phyloP scores from a whole-genome alignment of 2,888 invertebrate genomes.

The Drosophila putrida region DNA sequence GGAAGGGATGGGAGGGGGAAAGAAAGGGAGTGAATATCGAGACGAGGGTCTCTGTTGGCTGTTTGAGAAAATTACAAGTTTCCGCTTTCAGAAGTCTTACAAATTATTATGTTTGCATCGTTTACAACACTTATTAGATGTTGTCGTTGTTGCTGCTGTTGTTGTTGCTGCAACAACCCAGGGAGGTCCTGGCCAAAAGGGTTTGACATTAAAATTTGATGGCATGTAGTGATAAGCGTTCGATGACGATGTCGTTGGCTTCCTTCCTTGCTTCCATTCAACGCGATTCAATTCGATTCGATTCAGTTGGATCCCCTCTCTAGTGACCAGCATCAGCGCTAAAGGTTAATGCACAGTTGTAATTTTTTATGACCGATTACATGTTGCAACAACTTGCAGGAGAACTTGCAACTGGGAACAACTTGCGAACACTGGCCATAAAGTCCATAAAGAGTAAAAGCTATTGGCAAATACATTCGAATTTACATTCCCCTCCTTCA shows the following conservation, averaged over 20 bases:
- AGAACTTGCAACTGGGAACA: conserved; percentile 6
- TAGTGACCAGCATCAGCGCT: conserved; percentile 53
- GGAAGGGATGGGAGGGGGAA: background rate
- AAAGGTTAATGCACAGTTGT: conserved; percentile 80
- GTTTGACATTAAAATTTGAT: conserved; percentile 81
- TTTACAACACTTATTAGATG: conserved; percentile 79
- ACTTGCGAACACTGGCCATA: conserved; percentile 57
- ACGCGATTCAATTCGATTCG: conserved; percentile 40
- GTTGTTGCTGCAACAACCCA: conserved; percentile 16
- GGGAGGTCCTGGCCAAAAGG: conserved; percentile 61
- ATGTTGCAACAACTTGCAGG: conserved; percentile 59
- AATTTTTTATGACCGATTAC: conserved; percentile 80
- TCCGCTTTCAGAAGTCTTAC: conserved; percentile 82
- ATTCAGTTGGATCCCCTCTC: conserved; percentile 33
- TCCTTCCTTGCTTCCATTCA: conserved; percentile 55
- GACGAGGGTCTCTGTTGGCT: conserved; percentile 49
- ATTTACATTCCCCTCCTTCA: conserved; percentile 67
- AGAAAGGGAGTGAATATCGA: background rate
- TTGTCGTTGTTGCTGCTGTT: conserved; percentile 29
- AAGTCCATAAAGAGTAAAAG: conserved; percentile 78
- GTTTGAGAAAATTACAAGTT: conserved; percentile 80
- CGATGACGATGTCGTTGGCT: conserved; percentile 58
- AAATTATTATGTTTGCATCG: conserved; percentile 81
- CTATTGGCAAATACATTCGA: conserved; percentile 78
- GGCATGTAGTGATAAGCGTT: conserved; percentile 79